Percentiles rank a stretch among this genome's conserved stretches.
Evolutionary conservation across 1,140 invertebrate species (phyloP).

Genomic region (Drosophila subpulchrella): DNA sequence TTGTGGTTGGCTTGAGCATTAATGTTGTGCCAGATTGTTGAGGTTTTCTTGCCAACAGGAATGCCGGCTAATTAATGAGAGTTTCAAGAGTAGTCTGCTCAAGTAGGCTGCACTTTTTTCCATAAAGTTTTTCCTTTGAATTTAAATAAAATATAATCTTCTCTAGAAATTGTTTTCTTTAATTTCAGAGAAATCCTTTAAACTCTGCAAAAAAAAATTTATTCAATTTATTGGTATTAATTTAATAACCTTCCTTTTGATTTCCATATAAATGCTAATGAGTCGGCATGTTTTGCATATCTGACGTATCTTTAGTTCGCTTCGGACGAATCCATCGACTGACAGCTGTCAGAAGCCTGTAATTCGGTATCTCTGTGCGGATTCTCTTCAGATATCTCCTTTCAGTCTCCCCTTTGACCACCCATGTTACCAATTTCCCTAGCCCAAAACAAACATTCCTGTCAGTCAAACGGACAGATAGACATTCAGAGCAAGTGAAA

Average conservation of each 20-base stretch:
- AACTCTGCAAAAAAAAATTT: no score
- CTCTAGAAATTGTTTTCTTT: not conserved
- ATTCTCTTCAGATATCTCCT: not conserved
- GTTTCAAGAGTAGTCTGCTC: constrained; percentile 16
- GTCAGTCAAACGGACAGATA: constrained; percentile 27
- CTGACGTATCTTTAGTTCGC: constrained; percentile 2
- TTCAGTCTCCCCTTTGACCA: not conserved
- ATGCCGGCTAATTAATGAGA: constrained; percentile 43
- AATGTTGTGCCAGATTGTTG: constrained; percentile 38
- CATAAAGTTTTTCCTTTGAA: not conserved
- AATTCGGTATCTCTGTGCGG: not conserved
- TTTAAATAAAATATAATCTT: not conserved
- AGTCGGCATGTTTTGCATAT: not conserved
- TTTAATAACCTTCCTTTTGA: not conserved
- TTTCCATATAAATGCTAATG: constrained; percentile 8
- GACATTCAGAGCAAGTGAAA: constrained; percentile 26
- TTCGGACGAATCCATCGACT: constrained; percentile 14
- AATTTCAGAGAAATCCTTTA: not conserved
- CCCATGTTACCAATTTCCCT: not conserved
- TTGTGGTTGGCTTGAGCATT: constrained; percentile 3
- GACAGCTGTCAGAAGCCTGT: constrained; percentile 35
- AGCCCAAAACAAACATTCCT: constrained; percentile 33
- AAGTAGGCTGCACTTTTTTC: constrained; percentile 19
- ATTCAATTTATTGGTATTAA: not conserved
- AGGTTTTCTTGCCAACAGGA: constrained; percentile 34